Conservation (phyloP, 2,888 invertebrate genomes). For the Sphinx pinastri region DNA sequence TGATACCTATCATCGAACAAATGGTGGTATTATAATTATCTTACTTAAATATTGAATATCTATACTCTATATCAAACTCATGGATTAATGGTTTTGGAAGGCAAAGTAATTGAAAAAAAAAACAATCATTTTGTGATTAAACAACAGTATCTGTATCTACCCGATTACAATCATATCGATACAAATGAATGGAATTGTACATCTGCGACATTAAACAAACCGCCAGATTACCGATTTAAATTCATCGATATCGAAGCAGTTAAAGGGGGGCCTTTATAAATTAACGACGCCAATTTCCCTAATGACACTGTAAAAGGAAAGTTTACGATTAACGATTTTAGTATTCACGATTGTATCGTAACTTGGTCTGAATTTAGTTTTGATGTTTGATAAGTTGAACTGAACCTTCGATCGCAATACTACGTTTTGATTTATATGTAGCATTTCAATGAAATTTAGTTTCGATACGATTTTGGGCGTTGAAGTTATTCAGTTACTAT, state of each 20-base stretch:
- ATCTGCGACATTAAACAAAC: conserved; percentile 70
- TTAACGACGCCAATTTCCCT: conserved; percentile 81
- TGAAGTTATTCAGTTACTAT: no score
- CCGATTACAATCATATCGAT: conserved; percentile 36
- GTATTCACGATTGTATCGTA: conserved; percentile 61
- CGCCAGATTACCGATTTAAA: conserved; percentile 79
- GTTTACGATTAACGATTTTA: conserved; percentile 71
- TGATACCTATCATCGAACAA: background rate
- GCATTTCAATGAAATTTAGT: background rate
- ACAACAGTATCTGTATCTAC: conserved; percentile 32
- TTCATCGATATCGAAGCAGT: conserved; percentile 76
- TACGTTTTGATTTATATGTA: conserved; percentile 6
- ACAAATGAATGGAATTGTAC: conserved; percentile 29
- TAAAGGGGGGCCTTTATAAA: conserved; percentile 74
- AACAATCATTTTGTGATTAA: conserved; percentile 21
- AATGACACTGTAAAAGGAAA: conserved; percentile 82
- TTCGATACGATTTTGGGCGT: background rate
- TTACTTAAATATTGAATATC: no score
- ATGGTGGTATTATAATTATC: no score
- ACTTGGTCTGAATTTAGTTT: conserved; percentile 37
- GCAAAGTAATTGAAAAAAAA: background rate
- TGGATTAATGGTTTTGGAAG: background rate
- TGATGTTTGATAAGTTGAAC: conserved; percentile 36
- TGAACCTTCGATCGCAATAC: background rate
- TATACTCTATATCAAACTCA: no score